Conservation (phyloP, 1,140 invertebrate species). For the Camponotus floridanus region DNA sequence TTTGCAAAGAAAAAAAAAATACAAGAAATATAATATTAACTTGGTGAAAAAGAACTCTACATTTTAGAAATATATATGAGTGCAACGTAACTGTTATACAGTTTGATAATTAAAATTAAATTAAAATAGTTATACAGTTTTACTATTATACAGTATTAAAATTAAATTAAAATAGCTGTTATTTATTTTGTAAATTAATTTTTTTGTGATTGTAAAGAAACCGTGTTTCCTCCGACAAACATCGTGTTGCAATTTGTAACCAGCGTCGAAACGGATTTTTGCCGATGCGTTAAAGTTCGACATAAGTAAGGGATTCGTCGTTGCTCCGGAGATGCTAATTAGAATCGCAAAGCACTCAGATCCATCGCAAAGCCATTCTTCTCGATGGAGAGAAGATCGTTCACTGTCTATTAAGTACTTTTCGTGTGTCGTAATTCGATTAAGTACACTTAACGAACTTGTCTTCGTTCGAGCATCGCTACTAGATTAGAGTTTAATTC, state of each 20-base stretch:
- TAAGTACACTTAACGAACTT: conserved; percentile 70
- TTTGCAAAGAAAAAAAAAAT: conserved; percentile 9
- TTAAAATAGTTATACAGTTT: not conserved
- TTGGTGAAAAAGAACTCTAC: not conserved
- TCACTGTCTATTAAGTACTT: conserved; percentile 67
- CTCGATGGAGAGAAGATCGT: conserved; percentile 62
- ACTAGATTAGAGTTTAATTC: conserved; percentile 63
- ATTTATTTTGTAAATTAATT: not conserved
- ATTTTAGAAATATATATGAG: conserved; percentile 33
- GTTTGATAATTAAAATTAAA: conserved; percentile 4
- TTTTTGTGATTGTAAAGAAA: conserved; percentile 22
- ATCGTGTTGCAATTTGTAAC: conserved; percentile 29
- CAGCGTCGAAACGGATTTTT: conserved; percentile 32
- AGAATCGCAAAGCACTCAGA: conserved; percentile 64
- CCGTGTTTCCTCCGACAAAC: not conserved
- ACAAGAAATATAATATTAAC: conserved; percentile 9
- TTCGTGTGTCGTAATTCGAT: conserved; percentile 70
- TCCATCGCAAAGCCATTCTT: conserved; percentile 61
- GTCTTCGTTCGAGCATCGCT: conserved; percentile 58
- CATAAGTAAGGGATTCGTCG: conserved; percentile 17
- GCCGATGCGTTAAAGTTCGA: conserved; percentile 19
- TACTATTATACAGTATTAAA: not conserved
- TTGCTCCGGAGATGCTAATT: conserved; percentile 62
- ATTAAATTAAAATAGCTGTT: conserved; percentile 12
- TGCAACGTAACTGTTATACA: not conserved